A percentile compares a stretch with the other conserved stretches of the same genome.
Evolutionary conservation across 2,797 vertebrate genomes (phyloP).

Genomic region (Esox lucius): DNA sequence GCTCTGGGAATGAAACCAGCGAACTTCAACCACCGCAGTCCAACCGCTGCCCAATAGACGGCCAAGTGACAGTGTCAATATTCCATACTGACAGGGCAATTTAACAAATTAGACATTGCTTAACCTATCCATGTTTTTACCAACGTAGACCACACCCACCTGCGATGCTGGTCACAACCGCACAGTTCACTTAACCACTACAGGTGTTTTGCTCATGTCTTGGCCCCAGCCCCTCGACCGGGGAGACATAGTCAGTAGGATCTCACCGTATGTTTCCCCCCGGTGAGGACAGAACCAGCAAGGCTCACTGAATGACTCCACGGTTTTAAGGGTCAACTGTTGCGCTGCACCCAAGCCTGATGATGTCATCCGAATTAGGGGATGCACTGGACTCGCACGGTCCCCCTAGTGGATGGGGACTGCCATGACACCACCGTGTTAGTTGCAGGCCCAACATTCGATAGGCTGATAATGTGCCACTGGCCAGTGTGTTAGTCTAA

Average conservation of each 20-base stretch:
- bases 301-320: not conserved
- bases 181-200: not conserved
- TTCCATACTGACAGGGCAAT: not conserved
- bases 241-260: not conserved
- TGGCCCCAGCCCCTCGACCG: not conserved
- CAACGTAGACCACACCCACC: not conserved
- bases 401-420: constrained; percentile 40
- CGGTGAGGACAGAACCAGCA: not conserved
- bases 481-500: not conserved
- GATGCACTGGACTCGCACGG: constrained; percentile 42
- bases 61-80: too few species aligned
- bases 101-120: not conserved
- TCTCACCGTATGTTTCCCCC: not conserved
- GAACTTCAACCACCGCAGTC: too few species aligned
- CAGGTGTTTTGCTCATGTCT: not conserved
- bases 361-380: constrained; percentile 45
- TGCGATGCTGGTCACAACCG: not conserved
- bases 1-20: too few species aligned
- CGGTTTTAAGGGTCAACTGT: not conserved
- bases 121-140: not conserved
- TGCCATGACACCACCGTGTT: constrained; percentile 26
- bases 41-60: too few species aligned
- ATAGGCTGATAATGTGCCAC: constrained; percentile 2
- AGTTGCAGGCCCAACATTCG: not conserved
- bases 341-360: not conserved